phyloP scores from a whole-genome alignment of 1,140 invertebrate species.

The Plectrocnemia conspersa region DNA sequence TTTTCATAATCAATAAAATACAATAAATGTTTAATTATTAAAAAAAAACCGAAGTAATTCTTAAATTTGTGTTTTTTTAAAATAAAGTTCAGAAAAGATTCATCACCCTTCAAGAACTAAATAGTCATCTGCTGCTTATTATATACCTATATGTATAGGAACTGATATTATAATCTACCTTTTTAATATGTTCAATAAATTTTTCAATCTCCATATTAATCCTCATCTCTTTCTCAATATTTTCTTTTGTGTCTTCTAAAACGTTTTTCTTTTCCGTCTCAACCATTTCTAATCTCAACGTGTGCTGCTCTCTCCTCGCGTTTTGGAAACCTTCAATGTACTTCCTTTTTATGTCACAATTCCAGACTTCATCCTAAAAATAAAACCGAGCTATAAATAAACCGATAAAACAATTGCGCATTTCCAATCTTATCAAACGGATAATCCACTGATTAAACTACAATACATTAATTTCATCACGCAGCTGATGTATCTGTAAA shows the following conservation, averaged over 20 bases:
- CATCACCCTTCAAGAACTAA: not conserved
- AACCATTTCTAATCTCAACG: not conserved
- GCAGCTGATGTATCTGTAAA: slow-evolving; percentile 13
- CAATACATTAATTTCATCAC: slow-evolving; percentile 9
- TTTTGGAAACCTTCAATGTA: slow-evolving; percentile 4
- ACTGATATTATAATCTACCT: not conserved
- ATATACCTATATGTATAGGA: not conserved
- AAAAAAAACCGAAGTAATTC: no score
- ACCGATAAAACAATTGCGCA: no score
- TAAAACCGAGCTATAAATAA: no score
- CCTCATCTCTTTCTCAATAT: slow-evolving; percentile 7
- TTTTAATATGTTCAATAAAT: slow-evolving; percentile 6
- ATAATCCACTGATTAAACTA: no score
- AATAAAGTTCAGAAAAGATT: no score
- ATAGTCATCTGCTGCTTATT: not conserved
- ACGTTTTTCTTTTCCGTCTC: not conserved
- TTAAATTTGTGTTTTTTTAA: no score
- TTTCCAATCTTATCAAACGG: no score
- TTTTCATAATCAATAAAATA: no score
- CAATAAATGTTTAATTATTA: no score
- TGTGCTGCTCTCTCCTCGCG: slow-evolving; percentile 7
- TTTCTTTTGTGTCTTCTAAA: not conserved
- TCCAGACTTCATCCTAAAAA: slow-evolving; percentile 11
- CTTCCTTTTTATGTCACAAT: slow-evolving; percentile 3
- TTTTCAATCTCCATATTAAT: slow-evolving; percentile 10